These are phyloP conservation scores for Cataglyphis livida DNA, from an alignment of 2,888 invertebrate species.

Conservation along the genomic window DNA sequence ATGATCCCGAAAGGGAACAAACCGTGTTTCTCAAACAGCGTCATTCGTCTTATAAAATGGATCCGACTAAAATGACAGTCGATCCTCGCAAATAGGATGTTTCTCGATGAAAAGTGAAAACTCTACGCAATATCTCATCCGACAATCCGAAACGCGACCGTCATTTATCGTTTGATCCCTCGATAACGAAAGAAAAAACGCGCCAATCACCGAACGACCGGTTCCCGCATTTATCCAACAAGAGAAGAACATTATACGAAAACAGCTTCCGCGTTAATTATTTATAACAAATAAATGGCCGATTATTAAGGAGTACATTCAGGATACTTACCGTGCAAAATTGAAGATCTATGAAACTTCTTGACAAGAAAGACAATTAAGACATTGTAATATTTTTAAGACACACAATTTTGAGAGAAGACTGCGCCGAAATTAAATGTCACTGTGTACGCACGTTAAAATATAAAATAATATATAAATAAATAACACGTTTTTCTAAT, in stretches of 20 bases:
- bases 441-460: not conserved
- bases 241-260: slow-evolving; percentile 22
- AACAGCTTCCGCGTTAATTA: slow-evolving; percentile 33
- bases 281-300: not conserved
- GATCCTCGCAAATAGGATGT: slow-evolving; percentile 61
- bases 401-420: not conserved
- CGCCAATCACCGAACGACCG: slow-evolving; percentile 13
- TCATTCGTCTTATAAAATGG: slow-evolving; percentile 63
- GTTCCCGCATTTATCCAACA: not conserved
- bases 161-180: slow-evolving; percentile 67
- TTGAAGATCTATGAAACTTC: not conserved
- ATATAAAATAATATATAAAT: slow-evolving; percentile 9
- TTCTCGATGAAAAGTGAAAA: slow-evolving; percentile 69
- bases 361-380: not conserved
- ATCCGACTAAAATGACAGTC: slow-evolving; percentile 46
- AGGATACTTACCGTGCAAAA: not conserved
- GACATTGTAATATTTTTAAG: not conserved
- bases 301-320: slow-evolving; percentile 3
- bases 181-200: slow-evolving; percentile 68
- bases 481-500: not conserved
- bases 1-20: slow-evolving; percentile 74
- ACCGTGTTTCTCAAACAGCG: slow-evolving; percentile 77
- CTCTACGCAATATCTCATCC: slow-evolving; percentile 71
- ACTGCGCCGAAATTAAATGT: not conserved
- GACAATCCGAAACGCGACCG: slow-evolving; percentile 55